Percentiles rank a stretch among this genome's conserved stretches.
Evolutionary conservation across 2,888 invertebrate species (phyloP).

Genomic region (Neoaliturus tenellus): DNA sequence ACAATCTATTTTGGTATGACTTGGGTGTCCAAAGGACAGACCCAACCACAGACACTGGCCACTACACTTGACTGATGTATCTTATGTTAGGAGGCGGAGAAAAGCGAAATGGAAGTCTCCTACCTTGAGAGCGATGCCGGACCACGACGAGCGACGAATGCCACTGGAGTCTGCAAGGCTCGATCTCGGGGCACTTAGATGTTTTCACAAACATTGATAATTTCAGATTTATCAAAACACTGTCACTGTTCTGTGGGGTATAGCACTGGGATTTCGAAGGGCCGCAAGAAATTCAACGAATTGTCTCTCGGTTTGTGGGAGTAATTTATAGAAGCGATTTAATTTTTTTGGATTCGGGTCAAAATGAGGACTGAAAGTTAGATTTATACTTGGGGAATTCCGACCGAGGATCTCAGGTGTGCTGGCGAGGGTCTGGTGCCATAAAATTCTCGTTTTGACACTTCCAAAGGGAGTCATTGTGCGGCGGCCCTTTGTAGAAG

Average conservation of each 20-base stretch:
- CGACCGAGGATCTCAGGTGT: constrained; percentile 42
- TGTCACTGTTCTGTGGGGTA: constrained; percentile 34
- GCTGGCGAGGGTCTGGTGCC: constrained; percentile 29
- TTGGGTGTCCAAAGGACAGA: constrained; percentile 30
- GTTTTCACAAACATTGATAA: constrained; percentile 25
- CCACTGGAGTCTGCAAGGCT: not conserved
- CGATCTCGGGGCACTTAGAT: constrained; percentile 22
- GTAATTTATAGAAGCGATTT: not conserved
- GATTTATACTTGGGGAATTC: constrained; percentile 46
- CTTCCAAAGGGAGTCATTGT: constrained; percentile 53
- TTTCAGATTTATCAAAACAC: constrained; percentile 18
- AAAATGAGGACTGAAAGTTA: constrained; percentile 4
- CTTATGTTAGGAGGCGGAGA: constrained; percentile 36
- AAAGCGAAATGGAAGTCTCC: constrained; percentile 40
- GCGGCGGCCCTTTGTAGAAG: constrained; percentile 52
- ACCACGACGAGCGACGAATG: not conserved
- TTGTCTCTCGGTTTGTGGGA: not conserved
- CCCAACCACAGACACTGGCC: constrained; percentile 38
- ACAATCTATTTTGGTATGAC: constrained; percentile 52
- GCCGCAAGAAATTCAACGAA: not conserved
- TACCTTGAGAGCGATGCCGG: constrained; percentile 26
- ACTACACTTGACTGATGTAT: not conserved
- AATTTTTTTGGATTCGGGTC: not conserved
- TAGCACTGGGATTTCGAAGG: constrained; percentile 15
- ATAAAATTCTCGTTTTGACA: constrained; percentile 57